Conservation (phyloP, 2,797 vertebrate species). For the Chloroceryle inda region DNA sequence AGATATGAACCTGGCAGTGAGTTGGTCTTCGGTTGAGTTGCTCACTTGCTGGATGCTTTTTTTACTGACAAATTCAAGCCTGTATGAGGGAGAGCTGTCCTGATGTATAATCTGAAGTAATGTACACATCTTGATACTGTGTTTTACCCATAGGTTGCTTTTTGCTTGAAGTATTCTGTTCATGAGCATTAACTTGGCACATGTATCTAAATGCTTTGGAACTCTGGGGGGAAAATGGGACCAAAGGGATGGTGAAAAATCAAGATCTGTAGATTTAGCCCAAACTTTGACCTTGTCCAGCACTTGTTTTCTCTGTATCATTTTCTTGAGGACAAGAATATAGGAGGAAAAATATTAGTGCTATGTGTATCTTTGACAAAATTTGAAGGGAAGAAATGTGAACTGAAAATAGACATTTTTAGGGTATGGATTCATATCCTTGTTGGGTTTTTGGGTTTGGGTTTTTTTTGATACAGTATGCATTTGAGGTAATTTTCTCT, state of each 20-base stretch:
- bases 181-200: not conserved
- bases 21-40: not conserved
- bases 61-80: not conserved
- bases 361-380: not conserved
- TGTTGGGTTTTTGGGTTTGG: not conserved
- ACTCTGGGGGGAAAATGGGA: not conserved
- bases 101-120: not conserved
- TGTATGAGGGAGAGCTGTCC: not conserved
- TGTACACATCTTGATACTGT: not conserved
- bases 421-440: not conserved
- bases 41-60: not conserved
- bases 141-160: not conserved
- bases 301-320: not conserved
- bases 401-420: not conserved
- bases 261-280: accelerated
- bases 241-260: not conserved
- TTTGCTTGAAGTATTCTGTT: not conserved
- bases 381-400: not conserved
- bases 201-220: not conserved
- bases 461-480: not conserved
- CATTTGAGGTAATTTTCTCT: not conserved
- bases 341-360: not conserved
- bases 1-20: not conserved
- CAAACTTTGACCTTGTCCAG: not conserved
- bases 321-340: not conserved